phyloP scores from a whole-genome alignment of 2,113 vertebrate species.

The Mesitornis unicolor region DNA sequence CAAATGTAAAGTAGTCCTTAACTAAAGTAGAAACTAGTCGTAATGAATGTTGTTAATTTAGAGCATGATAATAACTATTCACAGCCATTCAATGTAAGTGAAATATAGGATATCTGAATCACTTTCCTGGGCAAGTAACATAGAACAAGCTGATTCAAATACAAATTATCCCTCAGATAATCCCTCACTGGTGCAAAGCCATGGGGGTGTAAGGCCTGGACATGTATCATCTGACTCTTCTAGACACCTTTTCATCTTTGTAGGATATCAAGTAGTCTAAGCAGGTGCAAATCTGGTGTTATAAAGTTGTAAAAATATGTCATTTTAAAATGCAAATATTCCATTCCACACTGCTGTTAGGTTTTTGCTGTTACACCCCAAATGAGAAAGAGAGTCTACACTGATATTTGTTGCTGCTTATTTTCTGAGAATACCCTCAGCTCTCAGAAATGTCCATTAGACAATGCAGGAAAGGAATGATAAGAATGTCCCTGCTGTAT shows the following conservation, averaged over 20 bases:
- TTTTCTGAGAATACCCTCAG: neutral
- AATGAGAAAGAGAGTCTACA: neutral
- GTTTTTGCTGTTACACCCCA: neutral
- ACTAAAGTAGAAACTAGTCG: neutral
- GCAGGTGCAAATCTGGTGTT: neutral
- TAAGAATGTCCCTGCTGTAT: neutral
- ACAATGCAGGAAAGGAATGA: neutral
- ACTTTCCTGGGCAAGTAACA: neutral
- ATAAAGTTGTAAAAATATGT: neutral
- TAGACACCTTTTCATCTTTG: neutral
- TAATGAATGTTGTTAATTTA: neutral
- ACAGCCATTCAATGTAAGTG: neutral
- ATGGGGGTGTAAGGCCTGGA: neutral
- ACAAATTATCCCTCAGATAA: neutral
- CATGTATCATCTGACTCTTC: neutral
- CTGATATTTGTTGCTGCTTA: neutral
- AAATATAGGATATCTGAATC: neutral
- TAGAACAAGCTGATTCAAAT: neutral
- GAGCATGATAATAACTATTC: neutral
- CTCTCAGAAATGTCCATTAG: neutral
- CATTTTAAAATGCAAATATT: neutral
- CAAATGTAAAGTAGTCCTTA: neutral
- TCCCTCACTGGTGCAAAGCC: neutral
- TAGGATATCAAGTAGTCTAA: neutral
- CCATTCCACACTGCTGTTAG: neutral